These are phyloP conservation scores for Anagyrus pseudococci DNA, from an alignment of 2,888 invertebrate genomes.

Conservation along the genomic window DNA sequence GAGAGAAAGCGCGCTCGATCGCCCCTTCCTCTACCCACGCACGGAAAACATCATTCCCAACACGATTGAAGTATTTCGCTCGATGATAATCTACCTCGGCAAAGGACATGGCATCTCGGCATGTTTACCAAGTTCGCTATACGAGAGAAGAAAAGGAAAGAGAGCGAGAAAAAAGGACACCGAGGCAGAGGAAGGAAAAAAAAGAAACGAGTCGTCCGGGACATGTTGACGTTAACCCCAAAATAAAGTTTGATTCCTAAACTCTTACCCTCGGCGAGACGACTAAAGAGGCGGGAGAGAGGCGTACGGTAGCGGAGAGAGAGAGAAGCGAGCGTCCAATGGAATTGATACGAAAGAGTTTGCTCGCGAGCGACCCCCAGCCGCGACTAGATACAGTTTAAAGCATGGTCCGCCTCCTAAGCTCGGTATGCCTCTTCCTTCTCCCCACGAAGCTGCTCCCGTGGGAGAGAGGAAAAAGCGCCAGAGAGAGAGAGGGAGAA, in stretches of 20 bases:
- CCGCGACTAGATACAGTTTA: conserved; percentile 44
- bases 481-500: conserved; percentile 10
- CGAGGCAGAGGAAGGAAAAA: conserved; percentile 39
- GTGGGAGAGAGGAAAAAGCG: conserved; percentile 25
- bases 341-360: conserved; percentile 48
- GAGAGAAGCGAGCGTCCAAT: background rate
- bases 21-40: background rate
- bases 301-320: too few species aligned
- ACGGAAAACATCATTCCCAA: background rate
- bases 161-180: conserved; percentile 40
- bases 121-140: conserved; percentile 37
- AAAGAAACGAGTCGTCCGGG: conserved; percentile 37
- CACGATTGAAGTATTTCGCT: background rate
- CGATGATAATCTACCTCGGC: conserved; percentile 19
- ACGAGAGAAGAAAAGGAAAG: conserved; percentile 37
- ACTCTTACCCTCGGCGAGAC: background rate
- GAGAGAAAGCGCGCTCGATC: too few species aligned
- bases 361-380: conserved; percentile 30
- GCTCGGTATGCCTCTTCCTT: conserved; percentile 3
- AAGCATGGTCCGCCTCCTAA: conserved; percentile 43
- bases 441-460: conserved; percentile 20
- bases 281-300: background rate
- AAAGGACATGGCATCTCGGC: conserved; percentile 16
- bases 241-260: conserved; percentile 34
- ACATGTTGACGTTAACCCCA: conserved; percentile 37